Conservation (phyloP, 2,113 vertebrate genomes). For the Corythornis madagascariensis region DNA sequence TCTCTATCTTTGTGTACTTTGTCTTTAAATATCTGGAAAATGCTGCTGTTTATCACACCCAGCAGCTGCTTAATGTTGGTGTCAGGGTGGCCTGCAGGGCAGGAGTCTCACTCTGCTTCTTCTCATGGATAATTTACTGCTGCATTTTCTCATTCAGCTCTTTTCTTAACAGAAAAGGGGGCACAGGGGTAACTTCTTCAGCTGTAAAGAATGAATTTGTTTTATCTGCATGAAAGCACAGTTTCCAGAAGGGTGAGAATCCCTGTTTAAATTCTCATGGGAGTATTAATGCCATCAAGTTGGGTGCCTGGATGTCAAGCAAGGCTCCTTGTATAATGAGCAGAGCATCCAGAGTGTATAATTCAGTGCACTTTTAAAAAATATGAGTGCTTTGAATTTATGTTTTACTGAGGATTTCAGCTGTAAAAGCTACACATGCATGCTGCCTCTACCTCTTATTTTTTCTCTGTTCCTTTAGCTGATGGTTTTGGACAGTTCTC, state of each 20-base stretch:
- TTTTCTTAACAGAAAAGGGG: not conserved
- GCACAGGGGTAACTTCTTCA: not conserved
- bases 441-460: not conserved
- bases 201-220: not conserved
- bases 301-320: fast-evolving
- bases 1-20: not conserved
- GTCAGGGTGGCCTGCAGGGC: not conserved
- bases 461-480: not conserved
- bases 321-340: not conserved
- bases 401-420: not conserved
- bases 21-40: not conserved
- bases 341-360: not conserved
- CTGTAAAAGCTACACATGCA: not conserved
- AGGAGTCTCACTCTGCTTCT: not conserved
- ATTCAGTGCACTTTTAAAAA: not conserved
- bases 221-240: not conserved
- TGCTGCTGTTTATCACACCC: not conserved
- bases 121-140: not conserved
- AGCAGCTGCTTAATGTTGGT: not conserved
- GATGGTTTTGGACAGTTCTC: not conserved
- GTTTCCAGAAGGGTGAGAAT: not conserved
- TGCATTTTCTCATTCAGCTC: not conserved
- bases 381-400: not conserved
- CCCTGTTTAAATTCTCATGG: not conserved
- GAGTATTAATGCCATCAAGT: not conserved